Conservation (phyloP, 2,113 vertebrate genomes). For the Alethe diademata region DNA sequence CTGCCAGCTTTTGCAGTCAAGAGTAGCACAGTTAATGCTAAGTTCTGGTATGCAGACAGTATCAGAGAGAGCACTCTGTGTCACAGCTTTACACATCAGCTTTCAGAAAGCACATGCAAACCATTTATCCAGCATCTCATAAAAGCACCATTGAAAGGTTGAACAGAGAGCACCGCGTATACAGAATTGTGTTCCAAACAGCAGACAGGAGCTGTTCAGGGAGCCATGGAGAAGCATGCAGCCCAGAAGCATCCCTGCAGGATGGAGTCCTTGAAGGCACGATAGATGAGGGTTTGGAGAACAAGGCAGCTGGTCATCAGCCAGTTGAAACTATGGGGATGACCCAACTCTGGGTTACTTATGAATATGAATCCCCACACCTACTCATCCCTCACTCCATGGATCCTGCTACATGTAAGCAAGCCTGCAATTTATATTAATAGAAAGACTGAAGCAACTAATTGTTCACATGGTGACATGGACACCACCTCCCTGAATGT, state of each 20-base stretch:
- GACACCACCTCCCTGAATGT: neutral
- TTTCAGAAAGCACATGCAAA: neutral
- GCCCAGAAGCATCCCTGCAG: constrained; percentile 9
- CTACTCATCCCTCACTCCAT: neutral
- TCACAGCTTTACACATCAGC: neutral
- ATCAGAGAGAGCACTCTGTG: neutral
- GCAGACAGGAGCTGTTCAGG: neutral
- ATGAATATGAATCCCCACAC: neutral
- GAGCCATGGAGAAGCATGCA: neutral
- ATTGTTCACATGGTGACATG: neutral
- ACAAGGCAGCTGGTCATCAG: neutral
- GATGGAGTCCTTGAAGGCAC: constrained; percentile 38
- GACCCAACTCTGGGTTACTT: neutral
- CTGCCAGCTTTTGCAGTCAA: neutral
- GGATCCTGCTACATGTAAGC: neutral
- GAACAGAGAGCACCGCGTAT: neutral
- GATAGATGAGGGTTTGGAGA: neutral
- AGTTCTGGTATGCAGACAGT: neutral
- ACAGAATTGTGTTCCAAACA: neutral
- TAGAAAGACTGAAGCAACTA: neutral
- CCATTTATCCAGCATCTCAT: constrained; percentile 19
- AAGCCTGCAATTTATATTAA: neutral
- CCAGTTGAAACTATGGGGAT: neutral
- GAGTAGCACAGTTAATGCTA: neutral
- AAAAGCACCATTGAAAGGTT: constrained; percentile 58